Percentiles rank a stretch among this genome's conserved stretches.
Conservation (phyloP, 1,140 invertebrate species). For the Bombus picipes region DNA sequence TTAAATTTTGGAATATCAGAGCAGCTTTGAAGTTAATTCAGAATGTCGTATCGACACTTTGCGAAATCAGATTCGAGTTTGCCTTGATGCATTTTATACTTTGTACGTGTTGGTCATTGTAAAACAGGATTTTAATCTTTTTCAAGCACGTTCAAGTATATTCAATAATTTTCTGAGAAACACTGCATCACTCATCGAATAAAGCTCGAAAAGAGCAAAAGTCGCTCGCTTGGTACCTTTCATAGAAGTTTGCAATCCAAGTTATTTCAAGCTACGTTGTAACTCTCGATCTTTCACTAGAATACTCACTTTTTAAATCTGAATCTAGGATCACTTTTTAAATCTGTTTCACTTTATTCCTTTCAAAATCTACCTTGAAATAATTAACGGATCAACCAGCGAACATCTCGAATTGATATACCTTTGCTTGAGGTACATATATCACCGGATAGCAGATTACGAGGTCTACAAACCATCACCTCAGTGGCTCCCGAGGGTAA, state of each 20-base stretch:
- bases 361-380: background rate
- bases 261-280: too few relatives aligned
- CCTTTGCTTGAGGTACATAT: background rate
- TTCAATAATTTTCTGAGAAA: too few relatives aligned
- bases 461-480: background rate
- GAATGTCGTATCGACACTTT: background rate
- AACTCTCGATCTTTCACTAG: too few relatives aligned
- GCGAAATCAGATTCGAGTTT: background rate
- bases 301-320: too few relatives aligned
- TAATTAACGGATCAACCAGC: background rate
- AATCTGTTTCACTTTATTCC: background rate
- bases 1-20: background rate
- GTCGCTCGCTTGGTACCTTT: too few relatives aligned
- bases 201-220: too few relatives aligned
- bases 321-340: too few relatives aligned
- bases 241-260: too few relatives aligned
- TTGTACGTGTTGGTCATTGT: background rate
- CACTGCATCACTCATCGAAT: too few relatives aligned
- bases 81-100: background rate
- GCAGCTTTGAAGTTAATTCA: background rate
- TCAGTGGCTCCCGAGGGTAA: background rate
- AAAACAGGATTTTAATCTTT: background rate
- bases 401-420: background rate
- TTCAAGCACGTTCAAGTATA: background rate
- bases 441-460: background rate